Base-by-base conservation (phyloP, 2,888 invertebrate genomes). In the Busseola fusca region DNA sequence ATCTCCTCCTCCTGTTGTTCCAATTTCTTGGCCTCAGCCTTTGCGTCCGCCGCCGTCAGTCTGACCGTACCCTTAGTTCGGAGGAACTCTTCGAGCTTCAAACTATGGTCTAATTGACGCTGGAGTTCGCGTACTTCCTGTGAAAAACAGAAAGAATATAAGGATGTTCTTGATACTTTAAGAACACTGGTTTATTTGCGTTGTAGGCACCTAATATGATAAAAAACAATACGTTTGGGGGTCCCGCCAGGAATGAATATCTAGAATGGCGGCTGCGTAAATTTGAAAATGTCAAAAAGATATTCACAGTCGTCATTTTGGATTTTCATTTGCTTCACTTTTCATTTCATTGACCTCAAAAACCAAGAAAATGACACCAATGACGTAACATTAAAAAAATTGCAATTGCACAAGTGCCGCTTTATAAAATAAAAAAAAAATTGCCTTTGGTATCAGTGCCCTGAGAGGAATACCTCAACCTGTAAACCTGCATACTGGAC, bases 61-160 rank as follows among this genome's bases (percentile, higher is more conserved):
- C 98, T 94, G 82, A 97, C 97, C 78, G 98, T 98, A 0, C 98
- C 98, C 91, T 98, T 98, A 0, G 98, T 97, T 10, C 97, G 97
- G 69, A 98, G 96, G 91, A 99, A 99, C 87, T 98, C 97, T 86
- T 98, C 97, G 45, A 99, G 93, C 85, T 98, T 98, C 85, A 97
- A 95, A 89, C 98, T 98, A 90, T 98, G 97, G 89, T 98, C 98
- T 52, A 99, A 93, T 74, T 98, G 97, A 0, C 98, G 96, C 87
- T 98, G 97, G 70, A 99, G 96, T 88, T 98, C 98, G 60, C 98
- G 97, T 96, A 98, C 98, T 95, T 98, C 98, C 95, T 97, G 68
- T 5, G 12, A 37, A 48, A 12, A 42, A 34, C 0, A 16, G 0
- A 54, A 21, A 30, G 21, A 27, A 21, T 30, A 10, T 3, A 58